These are phyloP conservation scores for Neolamprologus hecqui DNA, from an alignment of 2,113 vertebrate species.

Conservation along the genomic window DNA sequence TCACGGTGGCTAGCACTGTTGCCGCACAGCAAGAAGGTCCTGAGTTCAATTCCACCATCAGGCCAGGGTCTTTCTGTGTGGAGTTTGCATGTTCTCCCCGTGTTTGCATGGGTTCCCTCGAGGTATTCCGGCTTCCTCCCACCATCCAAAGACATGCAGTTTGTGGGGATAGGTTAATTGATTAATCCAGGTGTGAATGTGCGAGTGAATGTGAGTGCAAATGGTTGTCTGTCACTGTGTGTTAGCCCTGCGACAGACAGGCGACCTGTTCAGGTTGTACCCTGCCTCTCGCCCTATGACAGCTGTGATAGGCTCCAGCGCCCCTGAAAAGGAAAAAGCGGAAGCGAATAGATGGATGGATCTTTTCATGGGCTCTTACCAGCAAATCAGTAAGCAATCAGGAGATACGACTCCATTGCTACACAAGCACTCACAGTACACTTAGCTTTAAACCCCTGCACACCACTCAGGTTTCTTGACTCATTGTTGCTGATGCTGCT, in stretches of 20 bases:
- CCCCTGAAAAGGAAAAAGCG: background rate
- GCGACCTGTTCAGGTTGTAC: accelerated
- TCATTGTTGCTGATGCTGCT: background rate
- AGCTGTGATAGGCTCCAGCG: background rate
- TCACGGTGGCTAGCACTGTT: background rate
- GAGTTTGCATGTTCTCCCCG: background rate
- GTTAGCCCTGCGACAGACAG: accelerated
- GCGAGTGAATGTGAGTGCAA: accelerated
- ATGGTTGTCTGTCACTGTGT: background rate
- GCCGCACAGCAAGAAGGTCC: background rate
- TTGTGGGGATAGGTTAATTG: background rate
- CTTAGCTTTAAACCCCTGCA: background rate
- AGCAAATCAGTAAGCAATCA: background rate
- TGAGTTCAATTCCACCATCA: background rate
- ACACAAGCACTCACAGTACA: background rate
- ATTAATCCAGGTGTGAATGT: background rate
- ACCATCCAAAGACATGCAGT: accelerated
- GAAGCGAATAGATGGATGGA: background rate
- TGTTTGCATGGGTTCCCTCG: accelerated
- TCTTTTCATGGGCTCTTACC: background rate
- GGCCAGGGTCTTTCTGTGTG: background rate
- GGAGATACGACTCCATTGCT: background rate
- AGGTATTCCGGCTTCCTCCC: background rate
- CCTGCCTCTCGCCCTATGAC: background rate
- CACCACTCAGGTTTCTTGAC: background rate